phyloP scores from a whole-genome alignment of 1,140 invertebrate species.

The Pararge aegeria region DNA sequence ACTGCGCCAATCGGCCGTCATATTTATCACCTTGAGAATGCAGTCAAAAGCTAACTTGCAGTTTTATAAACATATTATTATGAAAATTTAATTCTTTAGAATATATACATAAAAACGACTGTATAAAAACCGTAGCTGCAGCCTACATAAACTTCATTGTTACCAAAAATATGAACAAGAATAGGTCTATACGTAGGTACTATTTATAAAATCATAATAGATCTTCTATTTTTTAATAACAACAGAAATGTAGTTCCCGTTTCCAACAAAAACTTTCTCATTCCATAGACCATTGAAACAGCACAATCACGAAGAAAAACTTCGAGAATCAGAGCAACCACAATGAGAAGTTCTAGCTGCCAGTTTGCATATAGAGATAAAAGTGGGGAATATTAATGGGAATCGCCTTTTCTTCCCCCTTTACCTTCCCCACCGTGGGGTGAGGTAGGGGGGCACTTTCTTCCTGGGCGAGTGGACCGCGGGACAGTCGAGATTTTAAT shows the following conservation, averaged over 20 bases:
- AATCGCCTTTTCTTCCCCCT: conserved; percentile 43
- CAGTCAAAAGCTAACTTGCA: no score
- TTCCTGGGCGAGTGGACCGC: conserved; percentile 67
- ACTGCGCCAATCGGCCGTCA: no score
- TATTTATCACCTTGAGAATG: no score
- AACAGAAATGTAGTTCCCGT: conserved; percentile 23
- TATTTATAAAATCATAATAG: conserved; percentile 7
- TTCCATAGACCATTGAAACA: conserved; percentile 62
- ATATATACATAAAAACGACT: no score
- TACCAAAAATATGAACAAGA: neutral
- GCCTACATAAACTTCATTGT: neutral
- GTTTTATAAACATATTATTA: no score
- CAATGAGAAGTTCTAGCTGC: conserved; percentile 73
- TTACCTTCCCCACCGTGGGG: conserved; percentile 22
- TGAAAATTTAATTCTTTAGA: no score
- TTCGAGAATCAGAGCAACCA: conserved; percentile 68
- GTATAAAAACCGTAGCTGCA: no score
- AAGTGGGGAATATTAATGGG: conserved; percentile 79
- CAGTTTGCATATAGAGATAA: conserved; percentile 80
- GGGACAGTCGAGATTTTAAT: conserved; percentile 77
- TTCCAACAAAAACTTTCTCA: conserved; percentile 59
- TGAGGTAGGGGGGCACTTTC: conserved; percentile 48
- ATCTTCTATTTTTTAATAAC: conserved; percentile 3
- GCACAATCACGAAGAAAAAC: conserved; percentile 69
- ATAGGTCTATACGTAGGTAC: neutral